Base-by-base conservation (phyloP, 2,113 vertebrate genomes). In the Rhea pennata region DNA sequence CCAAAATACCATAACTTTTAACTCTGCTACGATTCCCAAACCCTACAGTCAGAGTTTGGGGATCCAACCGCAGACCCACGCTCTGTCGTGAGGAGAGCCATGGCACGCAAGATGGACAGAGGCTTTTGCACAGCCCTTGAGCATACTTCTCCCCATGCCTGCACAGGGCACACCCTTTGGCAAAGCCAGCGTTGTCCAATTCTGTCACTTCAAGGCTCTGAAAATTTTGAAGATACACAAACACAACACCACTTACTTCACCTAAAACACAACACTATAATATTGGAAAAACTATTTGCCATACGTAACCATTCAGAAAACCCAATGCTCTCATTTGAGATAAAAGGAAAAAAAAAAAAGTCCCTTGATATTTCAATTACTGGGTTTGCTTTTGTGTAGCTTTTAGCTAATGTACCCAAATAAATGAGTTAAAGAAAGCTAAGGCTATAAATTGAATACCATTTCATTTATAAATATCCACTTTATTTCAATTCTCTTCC, bases 381-480 rank as follows among this genome's bases (percentile, higher is more conserved):
- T 79, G 53, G 84, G 77, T 89, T 92, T 82, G 39, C 92, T 87
- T 89, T 89, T 95, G 66, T 9, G 4, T 46, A 74, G 20, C 0
- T 82, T 95, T 96, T 91, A 64, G 72, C 86, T 95, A 92, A 84
- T 36, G 59, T 89, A 40, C 36, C 67, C 84, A 82, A 87, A 93
- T 94, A 84, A 87, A 93, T 95, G 95, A 96, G 48, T 94, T 92
- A 90, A 91, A 90, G 89, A 86, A 85, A 73, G 85, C 92, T 96
- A 95, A 95, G 94, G 92, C 96, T 96, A 93, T 83, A 92, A 91
- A 80, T 83, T 93, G 92, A 89, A 19, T 95, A 89, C 89, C 89
- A 81, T 59, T 93, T 73, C 6, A 40, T 67, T 96, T 95, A 96
- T 95, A 96, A 95, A 95, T 94, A 96, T 24, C 72, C 54, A 91